Evolutionary conservation across 1,140 invertebrate genomes (phyloP).

Genomic region (Drosophila auraria): DNA sequence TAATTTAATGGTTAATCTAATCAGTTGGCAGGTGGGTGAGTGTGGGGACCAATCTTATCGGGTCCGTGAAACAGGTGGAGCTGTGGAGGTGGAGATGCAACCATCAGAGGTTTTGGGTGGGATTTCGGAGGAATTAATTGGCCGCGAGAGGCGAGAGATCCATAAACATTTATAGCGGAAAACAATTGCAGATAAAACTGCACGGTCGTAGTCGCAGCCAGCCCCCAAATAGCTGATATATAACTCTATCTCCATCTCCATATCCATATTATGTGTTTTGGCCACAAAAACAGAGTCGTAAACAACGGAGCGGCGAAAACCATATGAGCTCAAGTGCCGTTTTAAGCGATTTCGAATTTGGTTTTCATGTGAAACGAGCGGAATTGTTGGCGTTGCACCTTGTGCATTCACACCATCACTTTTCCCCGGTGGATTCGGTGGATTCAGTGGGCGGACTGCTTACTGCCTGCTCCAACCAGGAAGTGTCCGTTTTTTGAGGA

Average conservation of each 20-base stretch:
- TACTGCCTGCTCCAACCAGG: conserved; percentile 19
- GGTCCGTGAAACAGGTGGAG: conserved; percentile 3
- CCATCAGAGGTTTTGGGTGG: background rate
- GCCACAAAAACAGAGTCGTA: conserved; percentile 48
- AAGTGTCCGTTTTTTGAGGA: conserved; percentile 28
- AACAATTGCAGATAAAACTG: conserved; percentile 54
- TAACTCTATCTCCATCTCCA: conserved; percentile 15
- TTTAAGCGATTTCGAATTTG: conserved; percentile 53
- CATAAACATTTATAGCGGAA: conserved; percentile 62
- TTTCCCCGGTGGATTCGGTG: conserved; percentile 12
- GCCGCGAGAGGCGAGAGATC: conserved; percentile 9
- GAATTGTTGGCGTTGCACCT: conserved; percentile 44
- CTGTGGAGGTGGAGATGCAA: conserved; percentile 40
- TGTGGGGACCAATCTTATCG: conserved; percentile 19
- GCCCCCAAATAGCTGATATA: conserved; percentile 29
- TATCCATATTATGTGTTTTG: conserved; percentile 29
- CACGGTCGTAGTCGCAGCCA: background rate
- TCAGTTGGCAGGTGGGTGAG: conserved; percentile 8
- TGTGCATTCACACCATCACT: conserved; percentile 46
- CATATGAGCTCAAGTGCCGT: conserved; percentile 41
- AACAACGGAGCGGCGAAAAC: conserved; percentile 33
- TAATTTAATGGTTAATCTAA: conserved; percentile 55
- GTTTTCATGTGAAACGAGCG: conserved; percentile 42
- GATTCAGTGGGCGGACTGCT: conserved; percentile 10
- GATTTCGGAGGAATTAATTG: conserved; percentile 46